Evolutionary conservation across 2,797 vertebrate genomes (phyloP), one percentile per base, ranked within the genome.

Genomic region (Rachycentron canadum): DNA sequence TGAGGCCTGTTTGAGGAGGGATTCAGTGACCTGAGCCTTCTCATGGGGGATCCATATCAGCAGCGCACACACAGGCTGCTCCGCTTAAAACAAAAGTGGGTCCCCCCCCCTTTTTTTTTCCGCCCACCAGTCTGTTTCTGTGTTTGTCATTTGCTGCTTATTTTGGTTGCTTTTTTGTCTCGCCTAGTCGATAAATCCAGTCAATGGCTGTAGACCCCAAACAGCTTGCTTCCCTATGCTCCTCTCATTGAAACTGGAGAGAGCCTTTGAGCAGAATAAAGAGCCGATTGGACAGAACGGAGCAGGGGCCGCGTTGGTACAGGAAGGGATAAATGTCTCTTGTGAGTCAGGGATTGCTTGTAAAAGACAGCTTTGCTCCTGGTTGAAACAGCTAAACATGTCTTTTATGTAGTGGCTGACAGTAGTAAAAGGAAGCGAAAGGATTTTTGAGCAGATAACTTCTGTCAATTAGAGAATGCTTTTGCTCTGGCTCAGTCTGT

Each of bases 31-130:
- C 86, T 83, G 86, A 75, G 73, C 58, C 71, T 69, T 83, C 90
- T 93, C 89, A 21, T 64, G 88, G 73, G 93, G 89, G 65, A 89
- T 81, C 76, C 84, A 17, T 92, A 94, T 94, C 93, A 85, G 89
- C 81, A 50, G 74, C 6, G 21, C 81, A 55, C 91, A 93, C 90
- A 81, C 87, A 77, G 64, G 66, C 86, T 40, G 77, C 78, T 83
- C 65, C 0, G 55, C 60, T 79, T 70, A 77, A 64, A 80, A 70
- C 69, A 74, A 75, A 80, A 47, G 36, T 52, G 19, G 14, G 13
- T 17, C n/a, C n/a, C n/a, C n/a, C n/a, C n/a, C n/a, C n/a, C n/a
- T n/a, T 63, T 61, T 38, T 75, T 34, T 53, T 40, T 73, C 28
- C 47, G 1, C 63, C 57, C 76, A 69, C 80, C 69, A 81, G 60